Evolutionary conservation across 1,140 invertebrate species (phyloP).

Genomic region (Ylistrum balloti): DNA sequence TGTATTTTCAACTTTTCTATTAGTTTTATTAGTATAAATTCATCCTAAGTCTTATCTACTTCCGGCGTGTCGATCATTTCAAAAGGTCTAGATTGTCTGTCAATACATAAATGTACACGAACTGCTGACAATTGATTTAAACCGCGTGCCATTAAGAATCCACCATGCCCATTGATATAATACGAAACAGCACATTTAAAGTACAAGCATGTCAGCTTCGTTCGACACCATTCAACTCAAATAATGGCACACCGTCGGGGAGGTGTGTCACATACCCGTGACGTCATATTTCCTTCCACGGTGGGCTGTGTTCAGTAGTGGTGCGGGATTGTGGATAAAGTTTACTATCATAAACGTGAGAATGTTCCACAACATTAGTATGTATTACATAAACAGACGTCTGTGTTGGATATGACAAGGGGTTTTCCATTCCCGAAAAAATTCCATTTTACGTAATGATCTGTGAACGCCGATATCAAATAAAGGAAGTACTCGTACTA

Average conservation of each 20-base stretch:
- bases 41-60: neutral
- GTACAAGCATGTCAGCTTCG: neutral
- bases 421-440: neutral
- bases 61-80: too few relatives aligned
- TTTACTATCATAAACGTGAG: neutral
- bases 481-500: too few relatives aligned
- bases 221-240: constrained; percentile 17
- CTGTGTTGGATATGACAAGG: neutral
- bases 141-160: neutral
- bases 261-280: neutral
- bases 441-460: too few relatives aligned
- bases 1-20: neutral
- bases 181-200: neutral
- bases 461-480: too few relatives aligned
- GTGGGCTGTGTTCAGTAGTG: neutral
- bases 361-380: too few relatives aligned
- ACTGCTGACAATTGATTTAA: neutral
- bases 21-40: neutral
- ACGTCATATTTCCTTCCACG: neutral
- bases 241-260: neutral
- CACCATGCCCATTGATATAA: neutral
- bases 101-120: too few relatives aligned
- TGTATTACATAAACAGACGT: neutral
- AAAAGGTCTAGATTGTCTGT: too few relatives aligned
- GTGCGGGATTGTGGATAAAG: neutral